Base-by-base conservation (phyloP, 2,113 vertebrate genomes). In the Anas platyrhynchos region DNA sequence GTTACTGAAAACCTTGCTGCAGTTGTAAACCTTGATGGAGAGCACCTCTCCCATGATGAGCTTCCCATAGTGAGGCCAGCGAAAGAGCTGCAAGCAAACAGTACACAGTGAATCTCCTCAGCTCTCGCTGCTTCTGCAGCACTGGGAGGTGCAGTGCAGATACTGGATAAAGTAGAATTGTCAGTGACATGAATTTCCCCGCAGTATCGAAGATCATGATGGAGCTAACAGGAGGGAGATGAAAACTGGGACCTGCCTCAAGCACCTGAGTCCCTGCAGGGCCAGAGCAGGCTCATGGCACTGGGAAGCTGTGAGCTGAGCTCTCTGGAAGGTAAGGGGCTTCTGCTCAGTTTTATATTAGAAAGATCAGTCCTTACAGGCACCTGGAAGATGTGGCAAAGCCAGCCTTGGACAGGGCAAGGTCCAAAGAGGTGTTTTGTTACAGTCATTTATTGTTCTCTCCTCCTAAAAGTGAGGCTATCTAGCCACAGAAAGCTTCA, bases 61-160 rank as follows among this genome's bases (percentile, higher is more conserved):
- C 92, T 98, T 98, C 44, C 99, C 98, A 3, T 98, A 99, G 93
- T 99, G 98, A 65, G 99, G 99, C 99, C 99, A 99, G 22, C 88
- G 91, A 78, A 99, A 99, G 32, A 98, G 80, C 99, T 99, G 86
- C n/a, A 89, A 77, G 61, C 15, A 83, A 69, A 69, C 17, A 27
- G 83, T 80, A 52, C 77, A n/a, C 50, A 83, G 41, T 94, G 41
- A 93, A 34, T 31, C n/a, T 38, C 29, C 63, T 66, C 17, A 8
- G 23, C n/a, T 69, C 46, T 17, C 41, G 8, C 25, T 25, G 25
- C 2, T n/a, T 38, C 29, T 71, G 36, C 63, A 67, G 59, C 41
- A 8, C 21, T 7, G 7, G 27, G 46, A 32, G 58, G n/a, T 17
- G 14, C 46, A 18, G n/a, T 6, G 20, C 25, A 36, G 8, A 3